Evolutionary conservation across 2,113 vertebrate species (phyloP).

Genomic region (Leucopsar rothschildi): DNA sequence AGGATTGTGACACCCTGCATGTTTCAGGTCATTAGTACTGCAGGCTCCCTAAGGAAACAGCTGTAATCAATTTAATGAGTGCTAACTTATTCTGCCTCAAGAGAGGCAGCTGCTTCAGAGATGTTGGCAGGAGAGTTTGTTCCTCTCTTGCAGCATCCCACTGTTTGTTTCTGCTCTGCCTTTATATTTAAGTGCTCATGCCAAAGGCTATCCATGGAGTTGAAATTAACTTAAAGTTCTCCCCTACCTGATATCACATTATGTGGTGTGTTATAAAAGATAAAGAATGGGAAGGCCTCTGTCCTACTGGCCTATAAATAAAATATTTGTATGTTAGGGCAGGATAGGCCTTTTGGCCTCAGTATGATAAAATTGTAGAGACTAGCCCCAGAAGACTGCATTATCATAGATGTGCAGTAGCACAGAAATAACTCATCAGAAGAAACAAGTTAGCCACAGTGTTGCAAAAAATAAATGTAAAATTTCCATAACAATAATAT

Average conservation of each 20-base stretch:
- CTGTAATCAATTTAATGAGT: neutral
- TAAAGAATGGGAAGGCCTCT: neutral
- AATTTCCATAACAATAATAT: neutral
- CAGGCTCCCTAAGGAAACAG: neutral
- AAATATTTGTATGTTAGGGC: neutral
- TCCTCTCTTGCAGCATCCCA: neutral
- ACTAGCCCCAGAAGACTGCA: neutral
- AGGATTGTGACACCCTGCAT: neutral
- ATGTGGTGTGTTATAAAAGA: slow-evolving; percentile 11
- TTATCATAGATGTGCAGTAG: slow-evolving; percentile 9
- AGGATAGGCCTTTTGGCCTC: slow-evolving; percentile 10
- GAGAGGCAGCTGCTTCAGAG: neutral
- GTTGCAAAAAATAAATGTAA: neutral
- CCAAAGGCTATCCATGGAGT: neutral
- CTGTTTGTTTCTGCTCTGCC: neutral
- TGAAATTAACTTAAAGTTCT: neutral
- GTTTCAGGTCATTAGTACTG: neutral
- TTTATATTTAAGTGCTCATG: neutral
- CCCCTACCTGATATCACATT: neutral
- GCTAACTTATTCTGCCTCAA: neutral
- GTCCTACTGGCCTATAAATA: slow-evolving; percentile 15
- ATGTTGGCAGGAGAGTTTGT: neutral
- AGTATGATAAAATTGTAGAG: neutral
- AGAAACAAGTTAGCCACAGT: neutral
- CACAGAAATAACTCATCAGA: neutral